A percentile compares a stretch with the other conserved stretches of the same genome.
phyloP scores from a whole-genome alignment of 2,113 vertebrate species.

The Bubo blakistoni region DNA sequence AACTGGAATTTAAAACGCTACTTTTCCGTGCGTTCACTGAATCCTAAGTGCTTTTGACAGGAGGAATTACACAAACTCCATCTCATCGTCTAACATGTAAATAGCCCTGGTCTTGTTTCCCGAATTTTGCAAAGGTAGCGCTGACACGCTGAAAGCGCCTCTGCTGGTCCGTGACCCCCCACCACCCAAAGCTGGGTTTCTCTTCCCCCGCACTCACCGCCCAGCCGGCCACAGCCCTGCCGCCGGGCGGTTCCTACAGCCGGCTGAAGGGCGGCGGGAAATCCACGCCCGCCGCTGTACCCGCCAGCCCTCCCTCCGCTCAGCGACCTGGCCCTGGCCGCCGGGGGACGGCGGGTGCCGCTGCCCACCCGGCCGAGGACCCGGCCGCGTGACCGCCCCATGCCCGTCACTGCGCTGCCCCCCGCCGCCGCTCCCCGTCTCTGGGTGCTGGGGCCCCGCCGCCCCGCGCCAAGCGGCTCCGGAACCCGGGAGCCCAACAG shows the following conservation, averaged over 20 bases:
- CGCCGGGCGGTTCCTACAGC: accelerated
- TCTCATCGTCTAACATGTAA: accelerated
- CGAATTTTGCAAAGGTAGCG: accelerated
- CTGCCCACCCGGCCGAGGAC: no score
- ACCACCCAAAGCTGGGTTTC: accelerated
- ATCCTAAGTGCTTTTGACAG: neutral
- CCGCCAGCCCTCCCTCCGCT: no score
- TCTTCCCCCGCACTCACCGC: accelerated
- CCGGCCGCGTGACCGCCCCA: no score
- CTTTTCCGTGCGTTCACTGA: accelerated
- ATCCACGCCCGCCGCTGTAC: no score
- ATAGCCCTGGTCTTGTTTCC: accelerated
- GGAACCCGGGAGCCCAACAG: accelerated
- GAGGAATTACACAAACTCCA: neutral
- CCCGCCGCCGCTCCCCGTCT: no score
- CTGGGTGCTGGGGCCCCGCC: neutral
- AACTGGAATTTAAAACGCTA: accelerated
- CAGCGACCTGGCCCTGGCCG: no score
- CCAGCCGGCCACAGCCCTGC: accelerated
- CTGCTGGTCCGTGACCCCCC: accelerated
- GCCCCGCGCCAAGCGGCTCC: accelerated
- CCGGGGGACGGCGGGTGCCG: accelerated
- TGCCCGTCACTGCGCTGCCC: no score
- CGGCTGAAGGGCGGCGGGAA: no score
- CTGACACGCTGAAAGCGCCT: accelerated